Evolutionary conservation across 2,888 invertebrate genomes (phyloP), one percentile per base, ranked within the genome.

Genomic region (Lepidochitona cinerea): DNA sequence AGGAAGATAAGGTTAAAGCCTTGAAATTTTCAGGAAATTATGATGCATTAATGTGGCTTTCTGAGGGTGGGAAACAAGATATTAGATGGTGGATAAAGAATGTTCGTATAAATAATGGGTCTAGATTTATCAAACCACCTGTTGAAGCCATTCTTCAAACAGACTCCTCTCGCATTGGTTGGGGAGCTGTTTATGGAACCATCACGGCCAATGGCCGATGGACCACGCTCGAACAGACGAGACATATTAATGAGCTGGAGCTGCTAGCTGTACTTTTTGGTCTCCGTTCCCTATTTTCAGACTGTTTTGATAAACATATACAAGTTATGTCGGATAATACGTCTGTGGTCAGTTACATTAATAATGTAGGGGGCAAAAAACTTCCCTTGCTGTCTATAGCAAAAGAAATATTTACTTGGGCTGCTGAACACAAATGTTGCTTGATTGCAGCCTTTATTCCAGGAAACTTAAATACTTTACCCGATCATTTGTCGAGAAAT

Each of bases 401-500:
- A 32, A 14, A 12, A 35, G 26, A 14, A 14, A 66, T 66, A 14
- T 66, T 12, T 7, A 12, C n/a, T n/a, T n/a, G n/a, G n/a, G n/a
- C n/a, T n/a, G n/a, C n/a, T n/a, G n/a, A n/a, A n/a, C n/a, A n/a
- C n/a, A 66, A 9, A 18, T 2, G 37, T 23, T 14, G 14, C n/a
- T 26, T 68, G 26, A 68, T 37, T 41, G 68, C 49, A 14, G 18
- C 4, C 3, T 36, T 35, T 36, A 37, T 68, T 26, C 29, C 37
- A 1, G 66, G 23, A 33, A 23, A 12, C 5, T 9, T n/a, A 14
- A 71, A 71, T 32, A 37, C 18, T 9, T n/a, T 66, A 0, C 66
- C 71, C 1, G 71, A 71, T 52, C 36, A 37, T 33, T 29, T 37
- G 37, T 33, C 32, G 37, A 65, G 66, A 32, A 71, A 66, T 18